Evolutionary conservation across 2,888 invertebrate species (phyloP), one percentile per base, ranked within the genome.

Genomic region (Cantharis nigra): DNA sequence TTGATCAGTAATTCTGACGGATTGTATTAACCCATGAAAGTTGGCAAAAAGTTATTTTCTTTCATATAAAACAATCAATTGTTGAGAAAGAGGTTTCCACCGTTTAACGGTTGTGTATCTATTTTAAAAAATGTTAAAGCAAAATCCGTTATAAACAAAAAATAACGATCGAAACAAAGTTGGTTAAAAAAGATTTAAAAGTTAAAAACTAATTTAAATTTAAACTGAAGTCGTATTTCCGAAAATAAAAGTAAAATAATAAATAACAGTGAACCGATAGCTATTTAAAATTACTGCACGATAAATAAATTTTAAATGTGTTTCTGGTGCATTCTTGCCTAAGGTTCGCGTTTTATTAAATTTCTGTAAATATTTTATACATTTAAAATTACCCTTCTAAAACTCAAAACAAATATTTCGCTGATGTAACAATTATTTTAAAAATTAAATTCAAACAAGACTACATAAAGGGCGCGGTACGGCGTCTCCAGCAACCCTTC

Each of bases 401-500:
- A 49, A 23, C 10, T 67, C 20, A 67, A 67, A 26, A 67, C 20
- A 67, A 67, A 67, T 67, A 23, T 67, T 67, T 67, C 49, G 49
- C 49, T 9, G 49, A 11, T 67, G 26, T 2, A 67, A 67, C 75
- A 78, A 78, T 72, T 63, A 78, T 75, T 63, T 67, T 30, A 71
- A 64, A 74, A 71, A 72, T 72, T 70, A 78, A 78, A 78, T 64
- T 73, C 33, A 78, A 78, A 75, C 75, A 78, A 73, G 75, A 74
- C 69, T 62, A 67, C 70, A 64, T n/a, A 49, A 67, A 67, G 65
- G 65, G 65, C 65, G 65, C 20, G 69, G 65, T 26, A 26, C 20
- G 69, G 78, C 76, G 75, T 77, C 78, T 77, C 72, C 75, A 70
- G 79, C 75, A 84, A 84, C 83, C 83, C 84, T 84, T 84, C 83